A percentile compares a stretch with the other conserved stretches of the same genome.
These are phyloP conservation scores for Psittacula cyanocephala DNA, from an alignment of 2,113 vertebrate species.

Conservation along the genomic window DNA sequence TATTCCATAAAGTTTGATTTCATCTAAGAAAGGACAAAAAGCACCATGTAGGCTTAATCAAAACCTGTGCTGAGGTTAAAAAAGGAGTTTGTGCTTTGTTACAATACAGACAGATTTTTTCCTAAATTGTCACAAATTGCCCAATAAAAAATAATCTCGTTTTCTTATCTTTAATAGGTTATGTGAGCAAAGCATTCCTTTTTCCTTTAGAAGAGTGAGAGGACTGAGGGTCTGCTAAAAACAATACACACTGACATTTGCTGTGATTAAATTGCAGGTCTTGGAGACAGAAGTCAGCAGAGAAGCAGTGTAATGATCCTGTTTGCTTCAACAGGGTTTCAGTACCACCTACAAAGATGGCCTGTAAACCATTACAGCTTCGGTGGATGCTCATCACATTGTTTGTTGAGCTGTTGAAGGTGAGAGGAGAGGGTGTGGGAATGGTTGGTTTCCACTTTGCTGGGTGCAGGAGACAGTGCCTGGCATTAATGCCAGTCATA, in stretches of 20 bases:
- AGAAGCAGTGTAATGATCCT: not conserved
- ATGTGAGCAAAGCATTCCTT: not conserved
- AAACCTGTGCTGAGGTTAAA: not conserved
- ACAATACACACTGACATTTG: not conserved
- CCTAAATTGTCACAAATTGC: not conserved
- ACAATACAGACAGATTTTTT: not conserved
- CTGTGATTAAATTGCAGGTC: not conserved
- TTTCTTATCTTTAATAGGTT: not conserved
- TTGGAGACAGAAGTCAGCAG: not conserved
- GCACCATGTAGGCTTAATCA: not conserved
- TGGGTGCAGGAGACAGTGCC: not conserved
- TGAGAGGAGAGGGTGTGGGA: not conserved
- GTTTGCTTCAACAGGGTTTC: not conserved
- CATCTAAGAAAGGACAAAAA: not conserved
- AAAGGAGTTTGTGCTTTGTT: not conserved
- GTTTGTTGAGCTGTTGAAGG: not conserved
- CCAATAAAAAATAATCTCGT: not conserved
- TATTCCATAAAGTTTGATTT: not conserved
- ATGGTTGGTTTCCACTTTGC: not conserved
- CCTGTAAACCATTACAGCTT: not conserved
- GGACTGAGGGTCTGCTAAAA: not conserved
- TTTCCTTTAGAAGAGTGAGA: not conserved
- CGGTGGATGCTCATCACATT: accelerated
- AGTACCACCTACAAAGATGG: not conserved
- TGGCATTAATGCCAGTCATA: not conserved